Evolutionary conservation across 2,888 invertebrate species (phyloP), one percentile per base, ranked within the genome.

Genomic region (Aphrophora alni): DNA sequence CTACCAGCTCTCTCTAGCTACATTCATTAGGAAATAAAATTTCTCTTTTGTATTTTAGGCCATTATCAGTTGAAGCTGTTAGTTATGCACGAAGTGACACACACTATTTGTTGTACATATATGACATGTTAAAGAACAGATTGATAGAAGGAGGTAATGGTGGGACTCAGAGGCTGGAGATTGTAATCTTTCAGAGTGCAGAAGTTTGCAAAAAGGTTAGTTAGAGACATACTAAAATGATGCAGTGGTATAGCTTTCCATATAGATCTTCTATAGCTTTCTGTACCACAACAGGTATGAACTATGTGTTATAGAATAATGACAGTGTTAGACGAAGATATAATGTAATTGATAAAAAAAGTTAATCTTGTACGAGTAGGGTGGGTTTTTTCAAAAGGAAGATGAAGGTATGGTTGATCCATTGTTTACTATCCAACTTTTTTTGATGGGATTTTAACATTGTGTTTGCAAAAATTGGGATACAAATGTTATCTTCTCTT

Each of bases 51-150:
- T 86, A 87, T 81, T 89, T 84, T 85, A 92, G 97, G 69, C 99
- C 99, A 0, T 88, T 99, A 70, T 95, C 97, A 0, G 90, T 91
- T 4, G 94, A 95, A 86, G 89, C 98, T 85, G 88, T 95, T 12
- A 88, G 89, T 44, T 99, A 99, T 88, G 99, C 99, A 0, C 91
- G 98, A 21, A 93, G 93, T 87, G 99, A 99, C 89, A 99, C 99
- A 0, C 99, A 98, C 89, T 98, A 96, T 88, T 89, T 99, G 82
- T 91, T 98, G 4, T 96, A 96, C 87, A 93, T 98, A 83, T 98
- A 96, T 89, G 94, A 96, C 81, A 88, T 90, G 59, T 89, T 98
- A 89, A 93, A 91, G 80, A 93, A 93, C 84, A 94, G 95, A 80
- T 89, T 99, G 59, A 87, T 97, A 2, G 90, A 91, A 3, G 89